Evolutionary conservation across 2,888 invertebrate genomes (phyloP).

Genomic region (Elegia similella): DNA sequence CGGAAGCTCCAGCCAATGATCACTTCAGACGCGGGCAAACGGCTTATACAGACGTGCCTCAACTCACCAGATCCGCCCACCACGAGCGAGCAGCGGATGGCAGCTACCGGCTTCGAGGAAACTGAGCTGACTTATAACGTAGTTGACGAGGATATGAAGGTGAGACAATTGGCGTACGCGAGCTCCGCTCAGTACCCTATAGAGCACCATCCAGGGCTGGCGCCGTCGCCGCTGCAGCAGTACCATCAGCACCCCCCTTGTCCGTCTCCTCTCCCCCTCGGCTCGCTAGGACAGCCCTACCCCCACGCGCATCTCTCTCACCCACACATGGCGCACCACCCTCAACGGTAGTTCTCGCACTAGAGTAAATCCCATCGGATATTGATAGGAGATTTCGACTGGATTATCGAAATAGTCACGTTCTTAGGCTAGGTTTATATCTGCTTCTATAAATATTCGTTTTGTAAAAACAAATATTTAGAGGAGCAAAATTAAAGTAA

Average conservation of each 20-base stretch:
- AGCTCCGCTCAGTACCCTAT: slow-evolving; percentile 87
- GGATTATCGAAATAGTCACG: slow-evolving; percentile 67
- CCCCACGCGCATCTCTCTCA: slow-evolving; percentile 82
- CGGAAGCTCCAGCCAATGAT: slow-evolving; percentile 99
- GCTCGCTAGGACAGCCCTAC: slow-evolving; percentile 75
- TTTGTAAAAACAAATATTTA: slow-evolving; percentile 10
- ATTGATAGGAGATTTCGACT: slow-evolving; percentile 40
- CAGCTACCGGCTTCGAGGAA: slow-evolving; percentile 98
- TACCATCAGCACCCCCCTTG: slow-evolving; percentile 88
- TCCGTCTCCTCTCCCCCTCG: slow-evolving; percentile 87
- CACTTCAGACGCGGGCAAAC: slow-evolving; percentile 97
- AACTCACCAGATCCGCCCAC: slow-evolving; percentile 97
- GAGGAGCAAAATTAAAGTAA: slow-evolving; percentile 31
- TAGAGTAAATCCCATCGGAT: slow-evolving; percentile 46
- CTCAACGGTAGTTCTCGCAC: slow-evolving; percentile 87
- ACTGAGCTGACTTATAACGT: slow-evolving; percentile 98
- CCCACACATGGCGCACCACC: slow-evolving; percentile 89
- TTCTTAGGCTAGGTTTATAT: slow-evolving; percentile 57
- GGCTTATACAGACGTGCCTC: slow-evolving; percentile 98
- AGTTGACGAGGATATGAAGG: slow-evolving; percentile 97
- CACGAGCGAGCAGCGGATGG: slow-evolving; percentile 96
- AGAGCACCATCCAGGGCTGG: slow-evolving; percentile 84
- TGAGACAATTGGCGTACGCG: slow-evolving; percentile 96
- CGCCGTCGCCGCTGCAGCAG: slow-evolving; percentile 85
- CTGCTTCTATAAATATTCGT: slow-evolving; percentile 33